A percentile compares a stretch with the other conserved stretches of the same genome.
These are phyloP conservation scores for Tachina fera DNA, from an alignment of 2,888 invertebrate genomes.

Conservation along the genomic window DNA sequence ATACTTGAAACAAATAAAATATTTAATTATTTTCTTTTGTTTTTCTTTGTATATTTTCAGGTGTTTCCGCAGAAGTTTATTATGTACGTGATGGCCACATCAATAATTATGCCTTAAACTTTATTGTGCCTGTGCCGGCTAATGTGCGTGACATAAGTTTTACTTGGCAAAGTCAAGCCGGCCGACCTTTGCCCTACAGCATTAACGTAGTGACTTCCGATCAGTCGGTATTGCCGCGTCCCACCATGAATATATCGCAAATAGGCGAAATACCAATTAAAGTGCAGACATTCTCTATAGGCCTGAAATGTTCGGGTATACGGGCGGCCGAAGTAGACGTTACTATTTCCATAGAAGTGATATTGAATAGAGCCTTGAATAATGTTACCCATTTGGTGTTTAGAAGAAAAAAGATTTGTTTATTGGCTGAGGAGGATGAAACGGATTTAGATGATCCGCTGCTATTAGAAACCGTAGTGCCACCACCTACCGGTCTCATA, in stretches of 20 bases:
- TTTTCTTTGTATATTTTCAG: slow-evolving; percentile 83
- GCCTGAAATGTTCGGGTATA: slow-evolving; percentile 91
- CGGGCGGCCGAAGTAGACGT: slow-evolving; percentile 93
- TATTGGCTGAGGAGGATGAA: slow-evolving; percentile 81
- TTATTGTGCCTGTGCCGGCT: slow-evolving; percentile 93
- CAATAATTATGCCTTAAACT: slow-evolving; percentile 95
- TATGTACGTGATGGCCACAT: slow-evolving; percentile 95
- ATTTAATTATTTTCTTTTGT: slow-evolving; percentile 27
- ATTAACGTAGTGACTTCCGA: slow-evolving; percentile 91
- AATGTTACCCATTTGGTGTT: slow-evolving; percentile 91
- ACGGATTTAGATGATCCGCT: slow-evolving; percentile 80
- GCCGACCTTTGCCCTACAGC: slow-evolving; percentile 91
- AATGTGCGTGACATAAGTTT: slow-evolving; percentile 93
- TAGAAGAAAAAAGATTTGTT: slow-evolving; percentile 92
- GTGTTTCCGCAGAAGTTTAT: slow-evolving; percentile 92
- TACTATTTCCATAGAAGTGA: slow-evolving; percentile 92
- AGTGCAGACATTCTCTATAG: slow-evolving; percentile 90
- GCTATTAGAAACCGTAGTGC: slow-evolving; percentile 79
- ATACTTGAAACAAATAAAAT: not conserved
- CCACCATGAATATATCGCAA: slow-evolving; percentile 92
- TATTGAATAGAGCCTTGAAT: slow-evolving; percentile 86
- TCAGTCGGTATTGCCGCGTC: slow-evolving; percentile 89
- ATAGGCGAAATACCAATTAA: slow-evolving; percentile 91
- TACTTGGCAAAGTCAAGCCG: slow-evolving; percentile 94
- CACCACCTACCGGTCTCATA: slow-evolving; percentile 81